Percentiles rank a stretch among this genome's conserved stretches.
These are phyloP conservation scores for Pterobdella sp. DNA, from an alignment of 2,888 invertebrate species.

Conservation along the genomic window DNA sequence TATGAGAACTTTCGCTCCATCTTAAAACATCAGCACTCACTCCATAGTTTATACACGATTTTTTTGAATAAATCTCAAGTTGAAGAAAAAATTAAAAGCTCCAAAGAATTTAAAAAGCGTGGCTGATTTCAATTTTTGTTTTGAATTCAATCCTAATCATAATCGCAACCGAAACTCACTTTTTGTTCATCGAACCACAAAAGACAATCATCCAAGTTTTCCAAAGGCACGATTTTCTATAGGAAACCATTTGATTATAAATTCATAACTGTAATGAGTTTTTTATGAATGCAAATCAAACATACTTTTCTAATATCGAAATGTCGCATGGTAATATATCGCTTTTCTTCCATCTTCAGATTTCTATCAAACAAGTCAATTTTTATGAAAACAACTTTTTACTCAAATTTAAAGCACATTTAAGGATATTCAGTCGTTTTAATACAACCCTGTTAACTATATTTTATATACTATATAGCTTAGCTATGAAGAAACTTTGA, in stretches of 20 bases:
- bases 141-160: not conserved
- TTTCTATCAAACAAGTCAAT: too few relatives aligned
- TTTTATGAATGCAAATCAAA: not conserved
- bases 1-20: too few relatives aligned
- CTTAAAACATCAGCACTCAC: too few relatives aligned
- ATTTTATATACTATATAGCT: too few relatives aligned
- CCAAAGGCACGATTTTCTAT: conserved; percentile 15
- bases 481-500: too few relatives aligned
- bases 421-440: too few relatives aligned
- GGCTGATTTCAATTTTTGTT: not conserved
- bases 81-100: too few relatives aligned
- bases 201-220: conserved; percentile 4
- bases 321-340: conserved; percentile 25
- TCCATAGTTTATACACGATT: too few relatives aligned
- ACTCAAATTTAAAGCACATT: too few relatives aligned
- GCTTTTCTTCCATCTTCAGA: conserved; percentile 22
- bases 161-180: not conserved
- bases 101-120: not conserved
- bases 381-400: too few relatives aligned
- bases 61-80: conserved; percentile 6
- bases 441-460: too few relatives aligned
- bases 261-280: too few relatives aligned
- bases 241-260: not conserved
- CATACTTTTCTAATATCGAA: conserved; percentile 22
- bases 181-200: conserved; percentile 9